Evolutionary conservation across 2,888 invertebrate species (phyloP).

Genomic region (Tryphoninae sp.): DNA sequence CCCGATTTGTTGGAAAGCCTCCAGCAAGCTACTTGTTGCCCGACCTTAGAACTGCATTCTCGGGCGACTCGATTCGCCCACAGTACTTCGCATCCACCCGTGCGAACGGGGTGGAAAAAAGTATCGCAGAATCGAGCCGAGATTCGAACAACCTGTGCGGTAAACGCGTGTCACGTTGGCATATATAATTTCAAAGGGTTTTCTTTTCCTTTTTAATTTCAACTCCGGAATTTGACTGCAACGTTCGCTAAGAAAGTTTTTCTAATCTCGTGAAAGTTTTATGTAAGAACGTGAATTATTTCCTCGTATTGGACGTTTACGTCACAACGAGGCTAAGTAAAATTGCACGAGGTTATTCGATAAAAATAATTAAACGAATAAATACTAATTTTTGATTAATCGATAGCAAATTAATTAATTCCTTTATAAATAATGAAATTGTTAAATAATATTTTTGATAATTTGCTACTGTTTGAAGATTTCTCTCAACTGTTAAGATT

Average conservation of each 20-base stretch:
- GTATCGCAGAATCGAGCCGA: neutral
- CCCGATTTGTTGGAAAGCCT: neutral
- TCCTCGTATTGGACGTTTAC: neutral
- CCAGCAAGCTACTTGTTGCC: conserved; percentile 47
- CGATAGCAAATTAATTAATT: too few species aligned
- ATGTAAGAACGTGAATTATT: neutral
- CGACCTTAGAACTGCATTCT: neutral
- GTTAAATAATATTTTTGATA: too few species aligned
- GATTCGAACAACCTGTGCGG: neutral
- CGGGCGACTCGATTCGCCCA: neutral
- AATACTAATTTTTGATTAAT: too few species aligned
- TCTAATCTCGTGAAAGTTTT: neutral
- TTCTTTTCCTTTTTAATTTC: conserved; percentile 1
- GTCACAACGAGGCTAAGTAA: neutral
- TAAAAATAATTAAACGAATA: too few species aligned
- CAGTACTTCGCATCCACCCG: neutral
- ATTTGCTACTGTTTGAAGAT: too few species aligned
- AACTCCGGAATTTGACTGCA: neutral
- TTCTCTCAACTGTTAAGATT: too few species aligned
- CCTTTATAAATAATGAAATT: too few species aligned
- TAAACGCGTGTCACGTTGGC: conserved; percentile 21
- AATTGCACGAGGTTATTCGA: too few species aligned
- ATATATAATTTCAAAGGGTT: neutral
- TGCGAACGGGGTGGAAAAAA: neutral
- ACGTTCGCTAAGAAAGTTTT: neutral